These are phyloP conservation scores for Hirundichthys speculiger DNA, from an alignment of 2,113 vertebrate genomes.

Conservation along the genomic window DNA sequence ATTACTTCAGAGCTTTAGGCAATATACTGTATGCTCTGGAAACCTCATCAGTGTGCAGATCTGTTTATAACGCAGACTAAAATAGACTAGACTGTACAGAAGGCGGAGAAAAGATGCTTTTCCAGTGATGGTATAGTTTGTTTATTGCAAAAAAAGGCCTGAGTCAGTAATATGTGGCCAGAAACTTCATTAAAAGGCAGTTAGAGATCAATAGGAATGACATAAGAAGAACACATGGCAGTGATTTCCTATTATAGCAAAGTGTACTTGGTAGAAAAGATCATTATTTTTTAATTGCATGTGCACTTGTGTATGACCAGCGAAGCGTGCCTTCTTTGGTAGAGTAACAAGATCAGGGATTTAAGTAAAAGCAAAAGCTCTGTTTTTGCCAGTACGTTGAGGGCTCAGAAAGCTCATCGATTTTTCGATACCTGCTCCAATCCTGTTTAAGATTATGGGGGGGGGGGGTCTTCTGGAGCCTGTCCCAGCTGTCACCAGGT, in stretches of 20 bases:
- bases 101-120: constrained; percentile 1
- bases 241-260: constrained; percentile 32
- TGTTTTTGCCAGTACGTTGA: too few species aligned
- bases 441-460: too few species aligned
- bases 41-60: constrained; percentile 48
- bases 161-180: constrained; percentile 17
- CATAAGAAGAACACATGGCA: constrained; percentile 42
- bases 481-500: too few species aligned
- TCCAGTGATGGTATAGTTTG: not conserved
- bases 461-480: too few species aligned
- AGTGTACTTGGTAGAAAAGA: constrained; percentile 12
- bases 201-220: constrained; percentile 62
- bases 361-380: too few species aligned
- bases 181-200: constrained; percentile 73
- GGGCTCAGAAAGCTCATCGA: too few species aligned
- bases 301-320: too few species aligned
- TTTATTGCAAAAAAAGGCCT: constrained; percentile 11
- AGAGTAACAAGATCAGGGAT: too few species aligned
- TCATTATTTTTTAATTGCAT: constrained; percentile 13
- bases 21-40: constrained; percentile 27
- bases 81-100: constrained; percentile 15
- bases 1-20: constrained; percentile 51
- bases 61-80: constrained; percentile 15
- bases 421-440: too few species aligned
- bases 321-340: too few species aligned